These are phyloP conservation scores for Lucinisca nassula DNA, from an alignment of 2,888 invertebrate species.

Conservation along the genomic window DNA sequence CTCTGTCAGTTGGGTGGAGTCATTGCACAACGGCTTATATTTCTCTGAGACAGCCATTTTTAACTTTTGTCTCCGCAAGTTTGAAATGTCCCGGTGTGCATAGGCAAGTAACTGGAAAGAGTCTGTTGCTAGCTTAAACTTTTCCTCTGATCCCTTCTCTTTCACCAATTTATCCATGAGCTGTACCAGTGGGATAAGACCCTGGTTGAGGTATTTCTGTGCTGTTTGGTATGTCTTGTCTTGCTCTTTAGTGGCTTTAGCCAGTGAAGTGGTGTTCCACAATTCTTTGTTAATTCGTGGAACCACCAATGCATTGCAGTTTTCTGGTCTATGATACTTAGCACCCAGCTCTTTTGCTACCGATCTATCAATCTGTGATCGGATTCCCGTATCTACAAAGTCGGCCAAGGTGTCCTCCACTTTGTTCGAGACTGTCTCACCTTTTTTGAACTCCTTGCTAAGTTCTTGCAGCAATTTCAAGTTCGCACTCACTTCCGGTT, in stretches of 20 bases:
- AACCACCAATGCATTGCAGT: neutral
- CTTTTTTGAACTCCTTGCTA: neutral
- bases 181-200: too few species aligned
- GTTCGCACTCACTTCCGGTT: neutral
- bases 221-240: too few species aligned
- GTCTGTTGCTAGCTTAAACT: too few species aligned
- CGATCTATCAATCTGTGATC: neutral
- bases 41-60: neutral
- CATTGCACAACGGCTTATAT: conserved; percentile 1
- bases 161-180: too few species aligned
- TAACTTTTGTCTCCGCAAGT: neutral
- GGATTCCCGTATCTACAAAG: neutral
- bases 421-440: neutral
- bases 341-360: neutral
- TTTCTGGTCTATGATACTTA: conserved; percentile 1
- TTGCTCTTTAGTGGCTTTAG: neutral
- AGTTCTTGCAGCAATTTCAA: neutral
- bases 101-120: too few species aligned
- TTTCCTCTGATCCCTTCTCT: too few species aligned
- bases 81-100: neutral
- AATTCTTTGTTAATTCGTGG: conserved; percentile 12
- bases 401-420: neutral
- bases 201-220: too few species aligned
- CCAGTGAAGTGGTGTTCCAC: too few species aligned
- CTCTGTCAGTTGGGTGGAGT: neutral